These are phyloP conservation scores for Hermatobates lingyangjiaoensis DNA, from an alignment of 1,140 invertebrate species.

Conservation along the genomic window DNA sequence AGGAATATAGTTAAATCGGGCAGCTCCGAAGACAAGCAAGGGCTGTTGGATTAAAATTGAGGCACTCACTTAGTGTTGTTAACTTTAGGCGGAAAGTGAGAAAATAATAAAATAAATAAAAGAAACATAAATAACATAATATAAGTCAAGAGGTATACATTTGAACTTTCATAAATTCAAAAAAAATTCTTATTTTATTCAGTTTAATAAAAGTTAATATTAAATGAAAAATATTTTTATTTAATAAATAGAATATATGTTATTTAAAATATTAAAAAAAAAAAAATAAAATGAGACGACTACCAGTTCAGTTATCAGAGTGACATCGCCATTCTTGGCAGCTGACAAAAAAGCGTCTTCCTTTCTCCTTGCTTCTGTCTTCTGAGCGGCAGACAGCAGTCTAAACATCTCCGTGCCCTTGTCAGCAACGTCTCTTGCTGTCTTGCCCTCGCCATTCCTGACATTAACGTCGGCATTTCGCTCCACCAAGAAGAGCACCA, in stretches of 20 bases:
- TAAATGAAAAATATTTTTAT: too few relatives aligned
- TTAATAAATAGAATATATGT: not conserved
- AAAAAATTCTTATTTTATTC: too few relatives aligned
- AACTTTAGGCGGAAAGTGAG: too few relatives aligned
- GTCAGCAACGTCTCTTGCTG: conserved; percentile 33
- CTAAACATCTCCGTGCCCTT: conserved; percentile 30
- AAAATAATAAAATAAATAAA: too few relatives aligned
- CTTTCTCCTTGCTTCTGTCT: conserved; percentile 29
- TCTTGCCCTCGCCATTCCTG: conserved; percentile 35
- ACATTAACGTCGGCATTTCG: conserved; percentile 49
- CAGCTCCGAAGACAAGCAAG: too few relatives aligned
- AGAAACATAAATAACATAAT: too few relatives aligned
- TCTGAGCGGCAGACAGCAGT: conserved; percentile 37
- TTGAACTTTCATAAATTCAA: too few relatives aligned
- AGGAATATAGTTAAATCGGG: too few relatives aligned
- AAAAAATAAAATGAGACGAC: conserved; percentile 9
- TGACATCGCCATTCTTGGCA: conserved; percentile 34
- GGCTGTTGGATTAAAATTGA: too few relatives aligned
- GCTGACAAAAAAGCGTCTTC: conserved; percentile 35
- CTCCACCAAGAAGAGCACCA: conserved; percentile 41
- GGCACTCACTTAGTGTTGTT: too few relatives aligned
- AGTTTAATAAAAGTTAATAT: too few relatives aligned
- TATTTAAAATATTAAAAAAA: not conserved
- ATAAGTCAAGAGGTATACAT: too few relatives aligned
- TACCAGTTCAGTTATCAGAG: conserved; percentile 35